Conservation (phyloP, 2,113 vertebrate species). For the Psittacula cyanocephala region DNA sequence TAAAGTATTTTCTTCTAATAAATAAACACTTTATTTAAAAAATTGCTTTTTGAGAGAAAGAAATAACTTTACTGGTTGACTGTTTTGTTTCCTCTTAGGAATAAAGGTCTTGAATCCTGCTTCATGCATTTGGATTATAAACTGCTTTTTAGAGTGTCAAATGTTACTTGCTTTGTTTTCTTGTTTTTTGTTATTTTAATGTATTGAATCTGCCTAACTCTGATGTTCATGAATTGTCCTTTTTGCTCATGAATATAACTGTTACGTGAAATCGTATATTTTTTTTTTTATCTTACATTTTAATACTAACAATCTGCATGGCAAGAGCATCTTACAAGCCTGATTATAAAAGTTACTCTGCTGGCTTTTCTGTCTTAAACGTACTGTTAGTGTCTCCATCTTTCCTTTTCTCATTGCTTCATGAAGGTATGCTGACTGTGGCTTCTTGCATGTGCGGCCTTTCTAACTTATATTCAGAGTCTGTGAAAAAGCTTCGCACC, state of each 20-base stretch:
- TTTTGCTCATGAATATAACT: background rate
- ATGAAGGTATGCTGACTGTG: constrained; percentile 84
- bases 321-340: constrained; percentile 20
- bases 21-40: background rate
- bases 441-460: constrained; percentile 83
- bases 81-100: background rate
- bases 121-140: background rate
- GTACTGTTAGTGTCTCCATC: constrained; percentile 73
- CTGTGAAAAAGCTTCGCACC: constrained; percentile 89
- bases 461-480: constrained; percentile 83
- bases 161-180: background rate
- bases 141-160: background rate
- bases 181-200: background rate
- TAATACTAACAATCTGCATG: constrained; percentile 1
- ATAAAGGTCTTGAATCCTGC: background rate
- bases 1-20: background rate
- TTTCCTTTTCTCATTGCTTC: constrained; percentile 81
- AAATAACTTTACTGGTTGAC: background rate
- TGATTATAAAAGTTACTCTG: constrained; percentile 1
- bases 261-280: background rate
- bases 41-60: background rate
- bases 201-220: background rate
- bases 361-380: constrained; percentile 64
- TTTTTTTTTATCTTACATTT: background rate
- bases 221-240: background rate